phyloP scores from a whole-genome alignment of 1,140 invertebrate species.

The Drosophila melanogaster region Release_6_plus_ISO1_MT NC_004354.4:5865001-5865500 shows the following conservation, averaged over 20 bases:
- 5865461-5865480: slow-evolving; percentile 10
- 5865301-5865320: neutral
- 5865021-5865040: neutral
- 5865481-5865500: slow-evolving; percentile 1
- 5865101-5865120: neutral
- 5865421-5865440: slow-evolving; percentile 36
- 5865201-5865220: slow-evolving; percentile 57
- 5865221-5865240: slow-evolving; percentile 81
- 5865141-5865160: neutral
- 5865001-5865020: neutral
- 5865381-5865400: slow-evolving; percentile 44
- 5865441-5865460: slow-evolving; percentile 36
- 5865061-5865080: too few species aligned
- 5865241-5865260: slow-evolving; percentile 83
- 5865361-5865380: slow-evolving; percentile 73
- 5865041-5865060: slow-evolving; percentile 1
- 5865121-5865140: too few species aligned
- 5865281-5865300: slow-evolving; percentile 13
- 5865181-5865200: slow-evolving; percentile 28
- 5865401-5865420: slow-evolving; percentile 50
- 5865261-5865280: slow-evolving; percentile 75
- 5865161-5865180: slow-evolving; percentile 1
- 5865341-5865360: slow-evolving; percentile 56
- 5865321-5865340: neutral
- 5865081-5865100: neutral